Evolutionary conservation across 2,113 vertebrate genomes (phyloP).

Genomic region (Gymnobelideus leadbeateri): DNA sequence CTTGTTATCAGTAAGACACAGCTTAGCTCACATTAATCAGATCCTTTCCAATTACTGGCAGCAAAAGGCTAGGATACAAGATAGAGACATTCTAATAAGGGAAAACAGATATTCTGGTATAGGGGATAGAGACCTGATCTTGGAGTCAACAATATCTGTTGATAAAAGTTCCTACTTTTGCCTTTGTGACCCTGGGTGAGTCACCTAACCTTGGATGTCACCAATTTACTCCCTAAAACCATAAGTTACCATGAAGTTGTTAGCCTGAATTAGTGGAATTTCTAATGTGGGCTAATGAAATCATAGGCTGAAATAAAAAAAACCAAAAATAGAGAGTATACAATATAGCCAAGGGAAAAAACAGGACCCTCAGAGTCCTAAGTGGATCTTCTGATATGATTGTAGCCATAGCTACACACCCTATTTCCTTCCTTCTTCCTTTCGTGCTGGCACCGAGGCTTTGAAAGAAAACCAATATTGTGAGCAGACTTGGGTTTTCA

Average conservation of each 20-base stretch:
- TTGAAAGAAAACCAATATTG: neutral
- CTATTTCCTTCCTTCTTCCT: neutral
- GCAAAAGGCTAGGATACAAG: neutral
- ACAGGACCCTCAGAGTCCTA: neutral
- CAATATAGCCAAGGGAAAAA: neutral
- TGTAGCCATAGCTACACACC: neutral
- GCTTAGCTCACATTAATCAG: neutral
- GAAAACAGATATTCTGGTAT: neutral
- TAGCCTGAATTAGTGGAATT: neutral
- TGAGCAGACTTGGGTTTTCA: no score
- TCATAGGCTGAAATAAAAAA: neutral
- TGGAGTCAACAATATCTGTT: neutral
- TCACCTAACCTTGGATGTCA: neutral
- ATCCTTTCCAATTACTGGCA: neutral
- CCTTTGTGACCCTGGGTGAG: neutral
- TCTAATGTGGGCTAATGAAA: neutral
- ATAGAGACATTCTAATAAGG: neutral
- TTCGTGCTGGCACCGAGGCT: neutral
- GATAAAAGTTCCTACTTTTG: neutral
- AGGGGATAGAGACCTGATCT: neutral
- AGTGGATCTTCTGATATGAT: neutral
- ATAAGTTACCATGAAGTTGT: neutral
- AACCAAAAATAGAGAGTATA: no score
- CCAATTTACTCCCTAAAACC: neutral
- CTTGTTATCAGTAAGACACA: neutral